Percentiles rank a stretch among this genome's conserved stretches.
These are phyloP conservation scores for Harpagoxenus sublaevis DNA, from an alignment of 2,888 invertebrate species.

Conservation along the genomic window DNA sequence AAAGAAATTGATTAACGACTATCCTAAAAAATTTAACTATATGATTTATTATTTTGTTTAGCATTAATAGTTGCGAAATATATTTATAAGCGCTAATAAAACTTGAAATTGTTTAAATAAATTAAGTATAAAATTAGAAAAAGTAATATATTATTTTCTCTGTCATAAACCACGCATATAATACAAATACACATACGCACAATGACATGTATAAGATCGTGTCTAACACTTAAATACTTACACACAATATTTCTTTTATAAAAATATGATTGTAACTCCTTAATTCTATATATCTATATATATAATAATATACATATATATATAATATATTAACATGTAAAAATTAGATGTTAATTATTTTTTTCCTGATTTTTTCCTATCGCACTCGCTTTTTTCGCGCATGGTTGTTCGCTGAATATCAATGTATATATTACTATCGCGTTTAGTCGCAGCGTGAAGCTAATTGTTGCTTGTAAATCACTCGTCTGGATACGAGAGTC, in stretches of 20 bases:
- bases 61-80: not conserved
- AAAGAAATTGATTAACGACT: not conserved
- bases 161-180: not conserved
- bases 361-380: not conserved
- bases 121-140: not conserved
- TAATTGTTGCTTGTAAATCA: constrained; percentile 72
- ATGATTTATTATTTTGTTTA: not conserved
- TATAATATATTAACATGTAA: not conserved
- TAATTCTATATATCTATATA: too few relatives aligned
- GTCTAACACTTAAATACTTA: not conserved
- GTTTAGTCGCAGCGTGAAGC: constrained; percentile 44
- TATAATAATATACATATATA: too few relatives aligned
- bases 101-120: not conserved
- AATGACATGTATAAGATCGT: not conserved
- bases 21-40: not conserved
- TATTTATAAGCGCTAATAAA: not conserved
- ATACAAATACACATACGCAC: not conserved
- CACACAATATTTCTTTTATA: not conserved
- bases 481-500: constrained; percentile 57
- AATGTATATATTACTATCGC: constrained; percentile 31
- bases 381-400: not conserved
- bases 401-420: constrained; percentile 18
- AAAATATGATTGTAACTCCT: not conserved
- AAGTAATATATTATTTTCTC: not conserved
- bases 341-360: not conserved